Evolutionary conservation across 2,797 vertebrate species (phyloP).

Genomic region (Denticeps clupeoides): DNA sequence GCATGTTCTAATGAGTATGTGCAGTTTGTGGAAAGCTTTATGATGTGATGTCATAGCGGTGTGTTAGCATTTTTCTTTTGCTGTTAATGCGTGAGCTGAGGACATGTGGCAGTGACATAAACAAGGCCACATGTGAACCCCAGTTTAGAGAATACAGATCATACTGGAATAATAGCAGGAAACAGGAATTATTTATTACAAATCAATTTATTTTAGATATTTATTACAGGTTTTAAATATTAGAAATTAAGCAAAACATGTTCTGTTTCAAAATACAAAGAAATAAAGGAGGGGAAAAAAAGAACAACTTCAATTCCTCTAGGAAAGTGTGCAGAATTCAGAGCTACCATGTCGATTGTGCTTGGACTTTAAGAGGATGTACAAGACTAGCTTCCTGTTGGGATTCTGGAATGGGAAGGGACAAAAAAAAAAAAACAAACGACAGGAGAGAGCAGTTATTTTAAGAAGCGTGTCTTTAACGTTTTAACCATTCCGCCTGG

Average conservation of each 20-base stretch:
- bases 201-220: constrained; percentile 72
- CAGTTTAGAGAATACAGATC: background rate
- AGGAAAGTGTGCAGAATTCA: constrained; percentile 21
- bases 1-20: too few species aligned
- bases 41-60: too few species aligned
- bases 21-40: too few species aligned
- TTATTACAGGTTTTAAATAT: constrained; percentile 73
- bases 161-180: constrained; percentile 52
- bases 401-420: too few species aligned
- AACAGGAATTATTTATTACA: constrained; percentile 59
- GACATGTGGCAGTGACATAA: too few species aligned
- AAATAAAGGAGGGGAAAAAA: constrained; percentile 48
- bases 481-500: too few species aligned
- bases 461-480: too few species aligned
- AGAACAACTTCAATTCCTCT: too few species aligned
- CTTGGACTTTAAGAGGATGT: constrained; percentile 48
- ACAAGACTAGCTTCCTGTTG: constrained; percentile 69
- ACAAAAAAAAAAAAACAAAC: constrained; percentile 43
- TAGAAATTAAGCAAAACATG: constrained; percentile 75
- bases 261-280: constrained; percentile 65
- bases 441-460: constrained; percentile 31
- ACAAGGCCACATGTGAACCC: too few species aligned
- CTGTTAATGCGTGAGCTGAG: too few species aligned
- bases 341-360: constrained; percentile 16
- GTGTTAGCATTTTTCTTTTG: too few species aligned